Evolutionary conservation across 2,888 invertebrate species (phyloP), one percentile per base, ranked within the genome.

Genomic region (Orchesella flavescens): DNA sequence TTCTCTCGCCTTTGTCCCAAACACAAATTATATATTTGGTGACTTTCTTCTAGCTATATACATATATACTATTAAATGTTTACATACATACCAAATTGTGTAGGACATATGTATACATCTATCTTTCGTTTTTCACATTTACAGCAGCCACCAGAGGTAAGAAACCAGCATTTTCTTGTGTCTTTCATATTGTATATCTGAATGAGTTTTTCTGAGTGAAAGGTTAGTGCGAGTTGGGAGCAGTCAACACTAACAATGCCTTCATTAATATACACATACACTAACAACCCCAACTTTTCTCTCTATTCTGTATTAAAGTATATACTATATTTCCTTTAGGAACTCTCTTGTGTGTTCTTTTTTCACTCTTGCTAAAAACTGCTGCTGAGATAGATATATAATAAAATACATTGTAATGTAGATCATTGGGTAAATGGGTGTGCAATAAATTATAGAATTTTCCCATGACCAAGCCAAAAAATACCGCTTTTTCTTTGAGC

Each of bases 371-470:
- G 34, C 34, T 7, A 34, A 34, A 34, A 34, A 34, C 34, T 34
- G 34, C 34, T 34, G 7, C 7, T 49, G 12, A n/a, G 15, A 49
- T 49, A 49, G 12, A 49, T 49, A n/a, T 49, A 49, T 49, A n/a
- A 49, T 34, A 34, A 2, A 49, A 49, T 49, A 49, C 10, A 63
- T 12, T 63, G 19, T 53, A 68, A 59, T 78, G 43, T 49, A 78
- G 78, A 78, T 78, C 69, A 78, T 49, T 19, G 71, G 17, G 49
- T 65, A 72, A 79, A 79, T 72, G 79, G 79, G 72, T 19, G 21
- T 65, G 72, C 53, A 71, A 79, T 79, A 79, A 79, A 79, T 79
- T 79, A 79, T 72, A 65, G 65, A 72, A 72, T 72, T 79, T 72
- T 79, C 72, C 71, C 69, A 63, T 59, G 71, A 21, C 72, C 79